Percentiles rank a stretch among this genome's conserved stretches.
phyloP scores from a whole-genome alignment of 2,888 invertebrate genomes.

The Cephus rjabovi region DNA sequence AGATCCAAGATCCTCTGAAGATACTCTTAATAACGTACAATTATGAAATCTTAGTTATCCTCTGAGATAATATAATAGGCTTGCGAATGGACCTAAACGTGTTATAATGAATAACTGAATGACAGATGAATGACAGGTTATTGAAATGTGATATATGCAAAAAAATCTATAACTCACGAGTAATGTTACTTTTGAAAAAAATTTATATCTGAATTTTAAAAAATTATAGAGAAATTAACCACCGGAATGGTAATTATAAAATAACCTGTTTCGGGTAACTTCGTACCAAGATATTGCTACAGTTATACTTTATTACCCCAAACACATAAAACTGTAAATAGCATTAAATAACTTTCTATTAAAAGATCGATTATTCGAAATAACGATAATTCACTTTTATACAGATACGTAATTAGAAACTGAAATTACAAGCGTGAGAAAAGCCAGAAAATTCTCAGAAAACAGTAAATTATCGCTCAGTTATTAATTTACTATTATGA shows the following conservation, averaged over 20 bases:
- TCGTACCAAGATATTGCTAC: neutral
- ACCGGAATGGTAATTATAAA: too few relatives aligned
- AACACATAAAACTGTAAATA: neutral
- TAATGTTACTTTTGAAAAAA: neutral
- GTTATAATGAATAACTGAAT: neutral
- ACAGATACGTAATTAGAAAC: neutral
- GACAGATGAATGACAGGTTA: neutral
- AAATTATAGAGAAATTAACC: neutral
- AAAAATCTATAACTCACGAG: neutral
- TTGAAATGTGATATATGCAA: neutral
- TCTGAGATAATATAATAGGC: neutral
- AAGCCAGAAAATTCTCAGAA: neutral
- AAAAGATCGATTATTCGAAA: neutral
- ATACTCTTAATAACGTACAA: neutral
- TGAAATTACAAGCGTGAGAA: neutral
- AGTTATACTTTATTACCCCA: neutral
- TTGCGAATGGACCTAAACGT: neutral
- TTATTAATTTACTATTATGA: neutral
- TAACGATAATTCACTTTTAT: neutral
- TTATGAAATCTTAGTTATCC: neutral
- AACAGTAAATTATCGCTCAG: neutral
- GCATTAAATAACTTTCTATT: neutral
- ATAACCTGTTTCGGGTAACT: neutral
- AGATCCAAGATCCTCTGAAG: too few relatives aligned
- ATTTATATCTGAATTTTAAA: neutral